Evolutionary conservation across 1,140 invertebrate species (phyloP), one percentile per base, ranked within the genome.

Genomic region (Diabrotica undecimpunctata): DNA sequence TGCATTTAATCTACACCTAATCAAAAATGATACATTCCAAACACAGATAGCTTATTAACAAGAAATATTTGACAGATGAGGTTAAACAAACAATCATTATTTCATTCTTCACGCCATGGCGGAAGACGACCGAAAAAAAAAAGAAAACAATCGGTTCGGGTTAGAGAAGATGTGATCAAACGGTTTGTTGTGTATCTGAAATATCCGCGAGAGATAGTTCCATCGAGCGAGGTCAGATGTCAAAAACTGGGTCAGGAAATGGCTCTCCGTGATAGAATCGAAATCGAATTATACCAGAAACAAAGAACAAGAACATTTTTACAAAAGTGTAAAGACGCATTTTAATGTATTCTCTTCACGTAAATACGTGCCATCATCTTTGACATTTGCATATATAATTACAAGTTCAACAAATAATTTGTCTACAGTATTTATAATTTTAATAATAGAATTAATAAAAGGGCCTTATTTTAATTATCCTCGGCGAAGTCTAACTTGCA

Each of bases 61-160:
- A 46, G 41, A 46, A 46, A 46, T 46, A 46, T 46, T 46, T 46
- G 41, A 46, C 41, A 46, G 41, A 46, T 46, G 8, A 46, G 41
- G 41, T 46, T 46, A 46, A 46, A 46, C 41, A 46, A 46, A 46
- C 41, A 46, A 10, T 46, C 41, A 46, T 46, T 46, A 46, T 46
- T 10, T n/a, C 41, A 46, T 10, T 25, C 25, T 25, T 25, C 25
- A 25, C 25, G 25, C 25, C 25, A 25, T 25, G 25, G 25, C 25
- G 25, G 25, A 25, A 25, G 25, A 25, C 25, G 25, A 25, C 25
- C 25, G 25, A 25, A 25, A 25, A 25, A 25, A 25, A 25, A 25
- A 25, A 25, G 25, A 25, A 25, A 25, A 25, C 25, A 25, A 25
- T 25, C 25, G 25, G 25, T 25, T 25, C 25, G 4, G 25, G 25